These are phyloP conservation scores for Magallana gigas DNA, from an alignment of 1,140 invertebrate genomes.

Conservation along the genomic window DNA sequence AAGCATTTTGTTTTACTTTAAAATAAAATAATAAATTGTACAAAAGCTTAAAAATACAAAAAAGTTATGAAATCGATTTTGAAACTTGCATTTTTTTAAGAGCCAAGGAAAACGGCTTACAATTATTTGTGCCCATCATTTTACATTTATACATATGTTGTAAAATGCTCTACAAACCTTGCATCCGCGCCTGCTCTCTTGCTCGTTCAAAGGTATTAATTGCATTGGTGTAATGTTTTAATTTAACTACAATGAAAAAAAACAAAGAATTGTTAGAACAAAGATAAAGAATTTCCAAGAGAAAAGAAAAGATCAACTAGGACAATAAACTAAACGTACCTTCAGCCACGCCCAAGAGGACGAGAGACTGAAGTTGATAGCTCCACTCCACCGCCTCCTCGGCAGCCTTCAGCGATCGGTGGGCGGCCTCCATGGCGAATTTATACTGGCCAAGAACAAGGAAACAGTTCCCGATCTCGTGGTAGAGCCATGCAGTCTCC, in stretches of 20 bases:
- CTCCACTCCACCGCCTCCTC: slow-evolving; percentile 73
- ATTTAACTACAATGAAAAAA: slow-evolving; percentile 64
- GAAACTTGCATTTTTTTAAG: no score
- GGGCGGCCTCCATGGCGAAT: slow-evolving; percentile 74
- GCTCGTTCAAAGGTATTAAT: slow-evolving; percentile 68
- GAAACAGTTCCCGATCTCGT: slow-evolving; percentile 79
- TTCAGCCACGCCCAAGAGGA: slow-evolving; percentile 77
- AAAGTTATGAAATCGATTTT: no score
- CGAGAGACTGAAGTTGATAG: slow-evolving; percentile 76
- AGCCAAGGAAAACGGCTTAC: no score
- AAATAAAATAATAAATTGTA: no score
- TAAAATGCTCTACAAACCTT: slow-evolving; percentile 56
- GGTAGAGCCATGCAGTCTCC: slow-evolving; percentile 78
- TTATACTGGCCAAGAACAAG: slow-evolving; percentile 74
- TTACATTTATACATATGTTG: background rate
- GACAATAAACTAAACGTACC: slow-evolving; percentile 52
- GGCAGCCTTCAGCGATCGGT: slow-evolving; percentile 74
- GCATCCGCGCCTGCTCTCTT: slow-evolving; percentile 63
- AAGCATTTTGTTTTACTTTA: no score
- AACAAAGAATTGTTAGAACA: no score
- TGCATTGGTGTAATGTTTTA: slow-evolving; percentile 65
- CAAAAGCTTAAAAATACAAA: no score
- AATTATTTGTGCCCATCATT: no score
- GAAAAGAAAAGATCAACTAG: no score
- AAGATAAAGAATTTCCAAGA: no score